A percentile compares a stretch with the other conserved stretches of the same genome.
Conservation (phyloP, 2,888 invertebrate genomes). For the Eristalis tenax region DNA sequence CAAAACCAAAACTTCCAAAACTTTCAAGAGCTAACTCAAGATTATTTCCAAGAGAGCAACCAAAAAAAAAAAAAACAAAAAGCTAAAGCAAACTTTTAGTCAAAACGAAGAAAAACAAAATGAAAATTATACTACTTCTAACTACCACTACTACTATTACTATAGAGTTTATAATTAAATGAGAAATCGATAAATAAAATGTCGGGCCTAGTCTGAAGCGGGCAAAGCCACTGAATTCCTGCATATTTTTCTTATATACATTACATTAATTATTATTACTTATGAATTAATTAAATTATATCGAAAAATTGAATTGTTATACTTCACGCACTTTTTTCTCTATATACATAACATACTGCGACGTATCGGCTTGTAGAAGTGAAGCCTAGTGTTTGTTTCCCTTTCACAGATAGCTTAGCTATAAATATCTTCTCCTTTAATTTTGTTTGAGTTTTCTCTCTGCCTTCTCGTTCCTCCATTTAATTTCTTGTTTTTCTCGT, state of each 20-base stretch:
- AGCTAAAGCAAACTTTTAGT: slow-evolving; percentile 17
- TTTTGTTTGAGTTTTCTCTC: neutral
- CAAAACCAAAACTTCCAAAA: slow-evolving; percentile 51
- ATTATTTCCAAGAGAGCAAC: slow-evolving; percentile 33
- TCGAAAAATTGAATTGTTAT: slow-evolving; percentile 65
- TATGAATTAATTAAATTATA: slow-evolving; percentile 31
- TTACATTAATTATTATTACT: slow-evolving; percentile 49
- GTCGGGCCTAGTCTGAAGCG: slow-evolving; percentile 43
- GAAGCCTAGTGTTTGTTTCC: slow-evolving; percentile 24
- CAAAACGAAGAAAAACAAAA: slow-evolving; percentile 30
- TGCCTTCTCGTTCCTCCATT: slow-evolving; percentile 11
- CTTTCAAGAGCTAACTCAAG: slow-evolving; percentile 22
- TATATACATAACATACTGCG: slow-evolving; percentile 40
- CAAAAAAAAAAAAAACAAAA: neutral
- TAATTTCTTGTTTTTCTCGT: neutral
- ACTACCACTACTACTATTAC: slow-evolving; percentile 66
- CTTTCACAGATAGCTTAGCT: slow-evolving; percentile 52
- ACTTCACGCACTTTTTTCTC: slow-evolving; percentile 62
- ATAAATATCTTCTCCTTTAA: slow-evolving; percentile 16
- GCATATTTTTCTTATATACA: slow-evolving; percentile 66
- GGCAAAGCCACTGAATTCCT: slow-evolving; percentile 62
- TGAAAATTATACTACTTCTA: slow-evolving; percentile 58
- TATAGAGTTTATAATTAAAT: slow-evolving; percentile 30
- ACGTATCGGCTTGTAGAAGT: slow-evolving; percentile 58
- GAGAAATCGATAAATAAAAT: slow-evolving; percentile 11